These are phyloP conservation scores for Stegastes partitus DNA, from an alignment of 2,113 vertebrate genomes.

Conservation along the genomic window DNA sequence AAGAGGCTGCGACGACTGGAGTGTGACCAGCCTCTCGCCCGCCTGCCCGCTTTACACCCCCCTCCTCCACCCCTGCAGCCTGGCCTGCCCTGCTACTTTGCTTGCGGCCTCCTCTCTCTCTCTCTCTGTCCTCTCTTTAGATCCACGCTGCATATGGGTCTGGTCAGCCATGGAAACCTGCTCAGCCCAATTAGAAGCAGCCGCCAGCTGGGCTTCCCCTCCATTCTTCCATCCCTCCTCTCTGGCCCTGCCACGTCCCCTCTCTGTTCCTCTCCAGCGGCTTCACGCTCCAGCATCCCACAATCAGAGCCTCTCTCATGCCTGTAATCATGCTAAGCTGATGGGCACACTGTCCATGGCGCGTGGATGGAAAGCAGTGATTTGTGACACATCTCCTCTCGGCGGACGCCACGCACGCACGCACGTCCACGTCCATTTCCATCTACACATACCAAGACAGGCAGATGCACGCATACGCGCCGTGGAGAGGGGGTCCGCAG, in stretches of 20 bases:
- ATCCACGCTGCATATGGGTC: constrained; percentile 77
- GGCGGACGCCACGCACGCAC: constrained; percentile 6
- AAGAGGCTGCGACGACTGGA: constrained; percentile 77
- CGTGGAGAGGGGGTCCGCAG: constrained; percentile 16
- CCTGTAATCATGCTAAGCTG: constrained; percentile 74
- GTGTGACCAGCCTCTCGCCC: constrained; percentile 77
- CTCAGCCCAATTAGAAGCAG: constrained; percentile 83
- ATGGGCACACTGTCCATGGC: constrained; percentile 66
- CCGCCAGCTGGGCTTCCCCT: constrained; percentile 80
- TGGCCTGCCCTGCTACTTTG: constrained; percentile 66
- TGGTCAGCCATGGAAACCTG: constrained; percentile 82
- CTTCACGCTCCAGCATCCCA: constrained; percentile 69
- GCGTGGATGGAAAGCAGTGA: constrained; percentile 54
- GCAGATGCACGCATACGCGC: constrained; percentile 12
- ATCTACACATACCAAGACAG: constrained; percentile 41
- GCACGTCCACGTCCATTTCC: constrained; percentile 36
- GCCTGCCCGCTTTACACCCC: constrained; percentile 42
- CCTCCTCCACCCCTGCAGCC: constrained; percentile 23
- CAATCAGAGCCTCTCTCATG: constrained; percentile 75
- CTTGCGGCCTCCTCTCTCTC: constrained; percentile 46
- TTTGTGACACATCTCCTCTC: constrained; percentile 61
- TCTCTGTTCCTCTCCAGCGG: constrained; percentile 60
- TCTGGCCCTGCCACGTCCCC: constrained; percentile 49
- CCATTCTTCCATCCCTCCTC: constrained; percentile 61
- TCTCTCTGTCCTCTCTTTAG: constrained; percentile 60